Evolutionary conservation across 2,888 invertebrate genomes (phyloP), one percentile per base, ranked within the genome.

Genomic region (Pseudococcus viburni): DNA sequence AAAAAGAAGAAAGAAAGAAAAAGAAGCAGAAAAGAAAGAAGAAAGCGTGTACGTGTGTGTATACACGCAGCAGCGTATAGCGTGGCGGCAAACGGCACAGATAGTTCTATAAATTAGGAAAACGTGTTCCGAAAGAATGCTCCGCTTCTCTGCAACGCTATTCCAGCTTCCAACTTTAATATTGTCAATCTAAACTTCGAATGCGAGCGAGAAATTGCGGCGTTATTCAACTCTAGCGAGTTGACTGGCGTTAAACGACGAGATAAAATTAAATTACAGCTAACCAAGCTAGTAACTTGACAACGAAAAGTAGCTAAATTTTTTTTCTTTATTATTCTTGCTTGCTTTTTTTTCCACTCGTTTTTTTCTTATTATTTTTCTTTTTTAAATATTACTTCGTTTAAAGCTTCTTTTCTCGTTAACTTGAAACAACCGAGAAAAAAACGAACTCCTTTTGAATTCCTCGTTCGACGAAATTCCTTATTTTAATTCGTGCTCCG

Each of bases 121-220:
- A 86, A 86, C 59, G 85, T 86, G 85, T 64, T 26, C 59, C 85
- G 48, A 64, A 86, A 51, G 59, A 86, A 86, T 59, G 59, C 59
- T 39, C 19, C 77, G 77, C 77, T 26, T 77, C 77, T 39, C 39
- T 77, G 77, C 77, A 77, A 77, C 77, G 26, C 77, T 77, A 77
- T 77, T 77, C 77, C 77, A 77, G 77, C 77, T 26, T 77, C 77
- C 22, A 39, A 77, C 77, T 77, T 77, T 77, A 77, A 77, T 77
- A 77, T 77, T 77, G 77, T 77, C 77, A 77, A 77, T 77, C 77
- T 77, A 77, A 77, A 77, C 77, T 77, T 77, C 77, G 77, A 77
- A 77, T 77, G 77, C 77, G 77, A 77, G 77, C 77, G 77, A 77
- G 77, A 77, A 77, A 77, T 77, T 77, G 77, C 77, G 77, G 77